Conservation (phyloP, 1,140 invertebrate species). For the Drosophila obscura region DNA sequence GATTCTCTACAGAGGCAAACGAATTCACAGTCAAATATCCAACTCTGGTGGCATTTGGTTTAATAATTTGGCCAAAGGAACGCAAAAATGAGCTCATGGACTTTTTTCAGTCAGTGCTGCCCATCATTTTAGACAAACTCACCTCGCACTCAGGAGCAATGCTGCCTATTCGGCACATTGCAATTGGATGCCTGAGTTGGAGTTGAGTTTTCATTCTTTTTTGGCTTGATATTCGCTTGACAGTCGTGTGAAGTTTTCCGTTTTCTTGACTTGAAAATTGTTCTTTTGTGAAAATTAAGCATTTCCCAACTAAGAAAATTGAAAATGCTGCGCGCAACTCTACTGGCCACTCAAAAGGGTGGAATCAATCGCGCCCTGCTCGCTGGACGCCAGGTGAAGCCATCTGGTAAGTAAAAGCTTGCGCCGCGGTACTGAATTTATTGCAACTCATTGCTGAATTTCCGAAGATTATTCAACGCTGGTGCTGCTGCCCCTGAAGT, state of each 20-base stretch:
- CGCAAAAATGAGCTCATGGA: no score
- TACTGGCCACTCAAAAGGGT: conserved; percentile 2
- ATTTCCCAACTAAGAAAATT: neutral
- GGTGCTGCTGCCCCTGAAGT: no score
- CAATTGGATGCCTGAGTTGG: neutral
- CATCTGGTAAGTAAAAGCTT: neutral
- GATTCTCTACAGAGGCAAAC: no score
- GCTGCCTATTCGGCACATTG: neutral
- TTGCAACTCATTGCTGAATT: no score
- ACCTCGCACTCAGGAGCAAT: no score
- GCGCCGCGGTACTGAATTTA: no score
- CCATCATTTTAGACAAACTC: neutral
- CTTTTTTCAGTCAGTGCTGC: conserved; percentile 1
- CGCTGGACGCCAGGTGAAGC: neutral
- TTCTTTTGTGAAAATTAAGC: no score
- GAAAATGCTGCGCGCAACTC: conserved; percentile 16
- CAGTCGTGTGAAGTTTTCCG: neutral
- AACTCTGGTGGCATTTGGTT: no score
- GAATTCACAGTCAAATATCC: no score
- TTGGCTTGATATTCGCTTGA: conserved; percentile 6
- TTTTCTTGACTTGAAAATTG: no score
- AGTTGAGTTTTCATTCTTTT: conserved; percentile 2
- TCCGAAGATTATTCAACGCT: neutral
- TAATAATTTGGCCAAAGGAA: neutral
- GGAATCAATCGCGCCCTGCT: neutral